phyloP scores from a whole-genome alignment of 2,113 vertebrate genomes.

The Notechis scutatus region DNA sequence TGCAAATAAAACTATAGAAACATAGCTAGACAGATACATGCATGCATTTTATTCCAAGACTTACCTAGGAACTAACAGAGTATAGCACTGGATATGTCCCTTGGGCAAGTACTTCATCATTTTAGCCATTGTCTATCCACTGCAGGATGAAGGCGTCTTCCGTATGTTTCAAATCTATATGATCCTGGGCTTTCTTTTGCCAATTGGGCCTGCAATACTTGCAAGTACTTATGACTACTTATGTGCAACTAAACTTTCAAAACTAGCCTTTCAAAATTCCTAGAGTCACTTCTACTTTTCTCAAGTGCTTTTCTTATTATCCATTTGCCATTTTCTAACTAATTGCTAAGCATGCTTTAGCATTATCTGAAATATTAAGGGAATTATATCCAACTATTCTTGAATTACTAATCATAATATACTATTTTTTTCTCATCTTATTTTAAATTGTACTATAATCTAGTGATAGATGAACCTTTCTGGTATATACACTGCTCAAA shows the following conservation, averaged over 20 bases:
- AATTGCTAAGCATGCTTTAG: not conserved
- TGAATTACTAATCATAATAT: not conserved
- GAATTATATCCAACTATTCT: not conserved
- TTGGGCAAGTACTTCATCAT: not conserved
- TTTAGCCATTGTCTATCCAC: not conserved
- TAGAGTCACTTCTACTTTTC: not conserved
- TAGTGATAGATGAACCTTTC: not conserved
- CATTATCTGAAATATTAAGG: not conserved
- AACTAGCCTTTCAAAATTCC: not conserved
- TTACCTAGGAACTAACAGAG: not conserved
- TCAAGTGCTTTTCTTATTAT: not conserved
- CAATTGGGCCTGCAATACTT: not conserved
- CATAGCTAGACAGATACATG: not conserved
- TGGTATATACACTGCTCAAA: not conserved
- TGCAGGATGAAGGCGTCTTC: not conserved
- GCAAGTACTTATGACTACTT: not conserved
- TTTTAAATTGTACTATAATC: not conserved
- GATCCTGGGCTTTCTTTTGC: not conserved
- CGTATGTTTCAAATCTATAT: not conserved
- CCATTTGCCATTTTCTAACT: not conserved
- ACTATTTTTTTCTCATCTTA: not conserved
- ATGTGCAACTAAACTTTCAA: not conserved
- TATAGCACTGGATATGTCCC: not conserved
- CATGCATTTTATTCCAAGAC: not conserved
- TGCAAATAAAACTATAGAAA: not conserved